Base-by-base conservation (phyloP, 2,797 vertebrate species). In the Chrysocyon brachyurus region DNA sequence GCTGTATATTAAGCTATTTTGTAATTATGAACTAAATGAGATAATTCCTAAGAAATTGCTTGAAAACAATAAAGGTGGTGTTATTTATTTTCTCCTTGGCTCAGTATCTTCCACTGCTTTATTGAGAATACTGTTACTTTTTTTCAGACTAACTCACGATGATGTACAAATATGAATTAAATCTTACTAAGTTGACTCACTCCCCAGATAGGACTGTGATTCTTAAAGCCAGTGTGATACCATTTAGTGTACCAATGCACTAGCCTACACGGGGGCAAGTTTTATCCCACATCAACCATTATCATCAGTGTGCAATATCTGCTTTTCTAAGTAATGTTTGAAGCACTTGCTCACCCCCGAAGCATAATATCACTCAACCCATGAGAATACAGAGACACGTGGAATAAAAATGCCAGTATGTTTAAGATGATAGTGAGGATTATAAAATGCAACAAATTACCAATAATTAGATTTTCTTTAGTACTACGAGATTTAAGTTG, bases 1-100 rank as follows among this genome's bases (percentile, higher is more conserved):
- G 31, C 57, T 94, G 36, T 63, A 93, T 93, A 96, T 90, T 88
- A 95, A 98, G 93, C 63, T 96, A 78, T 82, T 97, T 94, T 86
- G 22, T 97, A 94, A 96, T 96, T 93, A 88, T 86, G 61, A 97
- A 79, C 81, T 93, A 94, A 86, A 84, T 93, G 68, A 87, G 63
- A 90, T 91, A 78, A 90, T 75, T 68, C 81, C 84, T 85, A 94
- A 93, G 59, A 94, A 91, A 93, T 73, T 91, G 28, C 79, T 49
- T 92, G 70, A 87, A 93, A 83, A 91, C 84, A 91, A 78, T 82
- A 86, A 96, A 87, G 10, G 19, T 77, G 46, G 11, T 26, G 59
- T 93, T 91, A 68, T 93, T 95, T 87, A 83, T 96, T 92, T 97
- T 96, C 75, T 94, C 59, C 24, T 90, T 88, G 87, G 16, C 10